phyloP scores from a whole-genome alignment of 1,140 invertebrate species.

The Delia radicum region DNA sequence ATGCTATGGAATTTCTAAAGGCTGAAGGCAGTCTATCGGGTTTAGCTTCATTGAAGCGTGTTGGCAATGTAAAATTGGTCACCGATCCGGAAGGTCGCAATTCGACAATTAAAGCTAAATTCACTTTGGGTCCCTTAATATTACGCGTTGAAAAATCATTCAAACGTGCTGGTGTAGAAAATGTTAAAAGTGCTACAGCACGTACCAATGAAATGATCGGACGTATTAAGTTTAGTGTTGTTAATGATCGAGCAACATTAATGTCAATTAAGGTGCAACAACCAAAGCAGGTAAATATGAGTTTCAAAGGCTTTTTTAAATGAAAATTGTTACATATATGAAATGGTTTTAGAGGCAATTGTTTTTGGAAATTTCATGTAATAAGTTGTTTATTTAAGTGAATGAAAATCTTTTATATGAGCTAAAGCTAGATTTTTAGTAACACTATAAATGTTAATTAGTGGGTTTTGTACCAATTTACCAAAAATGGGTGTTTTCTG shows the following conservation, averaged over 20 bases:
- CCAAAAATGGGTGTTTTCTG: too few species aligned
- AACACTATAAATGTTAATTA: too few species aligned
- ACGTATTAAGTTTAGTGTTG: slow-evolving; percentile 73
- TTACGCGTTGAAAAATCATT: slow-evolving; percentile 82
- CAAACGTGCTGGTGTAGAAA: slow-evolving; percentile 68
- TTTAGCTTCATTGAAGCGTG: slow-evolving; percentile 70
- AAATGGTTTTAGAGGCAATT: too few species aligned
- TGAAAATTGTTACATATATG: background rate
- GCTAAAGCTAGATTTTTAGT: too few species aligned
- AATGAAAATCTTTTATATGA: too few species aligned
- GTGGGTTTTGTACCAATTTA: too few species aligned
- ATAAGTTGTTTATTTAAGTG: too few species aligned
- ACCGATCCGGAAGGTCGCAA: slow-evolving; percentile 69
- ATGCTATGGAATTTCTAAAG: slow-evolving; percentile 56
- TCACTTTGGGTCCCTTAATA: slow-evolving; percentile 73
- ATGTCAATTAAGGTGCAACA: slow-evolving; percentile 81
- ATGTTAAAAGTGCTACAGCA: slow-evolving; percentile 78
- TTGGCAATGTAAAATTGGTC: slow-evolving; percentile 76
- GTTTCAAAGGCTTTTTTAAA: background rate
- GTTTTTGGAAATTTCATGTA: too few species aligned
- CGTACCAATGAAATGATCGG: slow-evolving; percentile 82
- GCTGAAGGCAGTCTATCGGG: slow-evolving; percentile 78
- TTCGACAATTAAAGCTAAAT: slow-evolving; percentile 78
- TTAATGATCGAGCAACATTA: slow-evolving; percentile 73
- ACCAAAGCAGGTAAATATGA: slow-evolving; percentile 73